Conservation (phyloP, 2,888 invertebrate species). For the Ichneumoninae sp. region DNA sequence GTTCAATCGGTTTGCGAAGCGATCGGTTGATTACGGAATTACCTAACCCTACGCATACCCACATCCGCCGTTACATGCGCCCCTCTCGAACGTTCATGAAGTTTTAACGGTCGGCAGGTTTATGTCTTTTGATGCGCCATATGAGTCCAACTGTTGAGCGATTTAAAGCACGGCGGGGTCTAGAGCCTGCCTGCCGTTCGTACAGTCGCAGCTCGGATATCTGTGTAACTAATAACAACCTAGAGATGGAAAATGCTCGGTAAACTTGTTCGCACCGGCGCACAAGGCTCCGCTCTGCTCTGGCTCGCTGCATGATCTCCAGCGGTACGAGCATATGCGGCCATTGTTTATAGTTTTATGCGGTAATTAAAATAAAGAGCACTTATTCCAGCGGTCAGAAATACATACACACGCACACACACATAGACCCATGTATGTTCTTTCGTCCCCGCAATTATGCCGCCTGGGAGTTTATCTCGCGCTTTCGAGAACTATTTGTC, state of each 20-base stretch:
- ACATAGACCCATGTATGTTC: background rate
- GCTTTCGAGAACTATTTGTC: conserved; percentile 62
- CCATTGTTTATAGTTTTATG: conserved; percentile 79
- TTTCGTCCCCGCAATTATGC: conserved; percentile 23
- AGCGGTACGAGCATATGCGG: conserved; percentile 72
- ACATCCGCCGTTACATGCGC: conserved; percentile 66
- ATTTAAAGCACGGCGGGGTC: conserved; percentile 71
- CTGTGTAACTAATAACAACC: conserved; percentile 59
- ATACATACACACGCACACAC: background rate
- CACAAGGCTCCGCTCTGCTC: conserved; percentile 40
- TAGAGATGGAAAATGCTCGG: conserved; percentile 58
- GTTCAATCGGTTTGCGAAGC: conserved; percentile 9
- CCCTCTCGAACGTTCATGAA: conserved; percentile 69
- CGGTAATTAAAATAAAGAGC: conserved; percentile 80
- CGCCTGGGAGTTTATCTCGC: conserved; percentile 42
- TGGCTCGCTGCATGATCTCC: conserved; percentile 66
- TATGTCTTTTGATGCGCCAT: conserved; percentile 79
- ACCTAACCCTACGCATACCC: conserved; percentile 42
- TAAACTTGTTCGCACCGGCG: conserved; percentile 54
- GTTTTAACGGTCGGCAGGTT: conserved; percentile 77
- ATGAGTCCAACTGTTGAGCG: conserved; percentile 79
- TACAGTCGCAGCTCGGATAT: conserved; percentile 41
- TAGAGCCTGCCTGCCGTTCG: conserved; percentile 26
- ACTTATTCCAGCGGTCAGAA: conserved; percentile 66
- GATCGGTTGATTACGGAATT: conserved; percentile 54